phyloP scores from a whole-genome alignment of 2,888 invertebrate genomes.

The Galerucella calmariensis region DNA sequence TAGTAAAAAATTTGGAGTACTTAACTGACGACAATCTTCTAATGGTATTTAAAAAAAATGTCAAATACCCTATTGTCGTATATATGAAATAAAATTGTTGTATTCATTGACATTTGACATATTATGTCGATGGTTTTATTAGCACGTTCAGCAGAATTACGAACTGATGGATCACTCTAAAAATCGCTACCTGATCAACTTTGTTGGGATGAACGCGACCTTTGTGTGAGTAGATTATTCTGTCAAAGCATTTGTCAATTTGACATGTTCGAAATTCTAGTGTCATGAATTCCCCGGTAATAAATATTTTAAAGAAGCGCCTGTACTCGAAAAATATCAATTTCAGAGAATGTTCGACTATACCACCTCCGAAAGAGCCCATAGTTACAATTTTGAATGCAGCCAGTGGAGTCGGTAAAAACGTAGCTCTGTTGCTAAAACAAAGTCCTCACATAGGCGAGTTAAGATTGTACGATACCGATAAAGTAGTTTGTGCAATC shows the following conservation, averaged over 20 bases:
- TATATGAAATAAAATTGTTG: no score
- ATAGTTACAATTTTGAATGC: slow-evolving; percentile 50
- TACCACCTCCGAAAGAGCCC: slow-evolving; percentile 29
- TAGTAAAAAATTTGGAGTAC: no score
- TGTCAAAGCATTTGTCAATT: neutral
- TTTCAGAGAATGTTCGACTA: slow-evolving; percentile 12
- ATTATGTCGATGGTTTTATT: no score
- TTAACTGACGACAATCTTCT: no score
- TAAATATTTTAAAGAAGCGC: neutral
- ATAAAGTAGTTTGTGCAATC: slow-evolving; percentile 50
- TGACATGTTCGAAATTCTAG: slow-evolving; percentile 20
- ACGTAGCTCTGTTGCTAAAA: slow-evolving; percentile 57
- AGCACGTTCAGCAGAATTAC: no score
- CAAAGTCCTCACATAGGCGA: slow-evolving; percentile 57
- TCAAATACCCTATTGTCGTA: no score
- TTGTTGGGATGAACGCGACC: no score
- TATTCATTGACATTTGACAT: no score
- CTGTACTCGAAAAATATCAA: neutral
- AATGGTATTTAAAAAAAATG: no score
- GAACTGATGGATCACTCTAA: no score
- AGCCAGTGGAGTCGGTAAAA: slow-evolving; percentile 48
- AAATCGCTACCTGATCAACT: no score
- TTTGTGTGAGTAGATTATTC: neutral
- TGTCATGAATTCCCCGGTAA: slow-evolving; percentile 24
- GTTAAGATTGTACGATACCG: slow-evolving; percentile 57